These are phyloP conservation scores for Dendrolimus pini DNA, from an alignment of 2,888 invertebrate species.

Conservation along the genomic window DNA sequence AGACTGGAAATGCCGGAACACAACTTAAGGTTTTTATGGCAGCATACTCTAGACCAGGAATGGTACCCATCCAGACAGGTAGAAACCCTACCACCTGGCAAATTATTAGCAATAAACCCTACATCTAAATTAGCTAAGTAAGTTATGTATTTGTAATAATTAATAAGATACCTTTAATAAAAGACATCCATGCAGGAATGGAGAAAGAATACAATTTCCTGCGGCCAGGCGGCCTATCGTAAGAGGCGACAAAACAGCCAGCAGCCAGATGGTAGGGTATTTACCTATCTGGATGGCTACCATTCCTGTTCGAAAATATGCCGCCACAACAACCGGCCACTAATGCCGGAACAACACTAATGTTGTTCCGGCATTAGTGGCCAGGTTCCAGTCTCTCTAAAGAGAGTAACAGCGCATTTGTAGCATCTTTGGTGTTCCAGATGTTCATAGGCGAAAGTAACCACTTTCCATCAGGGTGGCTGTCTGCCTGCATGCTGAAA, in stretches of 20 bases:
- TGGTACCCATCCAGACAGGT: too few species aligned
- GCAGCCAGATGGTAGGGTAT: neutral
- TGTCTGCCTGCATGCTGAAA: neutral
- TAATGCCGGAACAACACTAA: too few species aligned
- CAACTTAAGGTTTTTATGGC: too few species aligned
- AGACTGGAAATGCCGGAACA: too few species aligned
- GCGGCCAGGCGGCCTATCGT: neutral
- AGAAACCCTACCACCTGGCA: too few species aligned
- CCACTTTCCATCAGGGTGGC: neutral
- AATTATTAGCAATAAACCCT: too few species aligned
- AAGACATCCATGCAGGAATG: neutral
- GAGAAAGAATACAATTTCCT: neutral
- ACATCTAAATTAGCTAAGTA: too few species aligned
- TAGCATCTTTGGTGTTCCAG: neutral
- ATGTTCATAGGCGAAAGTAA: neutral
- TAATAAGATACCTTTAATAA: too few species aligned
- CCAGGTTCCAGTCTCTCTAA: neutral
- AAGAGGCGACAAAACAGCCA: neutral
- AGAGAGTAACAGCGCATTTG: neutral
- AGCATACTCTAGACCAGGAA: too few species aligned
- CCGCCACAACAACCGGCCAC: neutral
- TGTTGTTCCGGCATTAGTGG: neutral
- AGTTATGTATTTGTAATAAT: too few species aligned
- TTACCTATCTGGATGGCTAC: neutral
- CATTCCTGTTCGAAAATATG: neutral